Conservation (phyloP, 2,113 vertebrate species). For the Kobus ellipsiprymnus region DNA sequence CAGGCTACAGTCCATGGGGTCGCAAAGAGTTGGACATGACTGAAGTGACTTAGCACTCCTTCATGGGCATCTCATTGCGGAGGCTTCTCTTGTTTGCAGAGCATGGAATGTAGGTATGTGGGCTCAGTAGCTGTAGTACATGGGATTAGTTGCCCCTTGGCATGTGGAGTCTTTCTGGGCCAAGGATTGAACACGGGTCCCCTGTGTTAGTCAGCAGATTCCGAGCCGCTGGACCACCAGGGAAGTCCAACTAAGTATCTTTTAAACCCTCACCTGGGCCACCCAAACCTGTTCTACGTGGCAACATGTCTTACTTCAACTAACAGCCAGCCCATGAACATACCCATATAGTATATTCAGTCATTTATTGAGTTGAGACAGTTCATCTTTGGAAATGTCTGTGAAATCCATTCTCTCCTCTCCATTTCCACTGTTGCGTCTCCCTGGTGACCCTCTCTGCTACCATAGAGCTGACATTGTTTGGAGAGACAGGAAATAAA, state of each 20-base stretch:
- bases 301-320: not conserved
- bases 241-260: not conserved
- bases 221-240: not conserved
- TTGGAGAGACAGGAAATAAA: not conserved
- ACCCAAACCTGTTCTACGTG: not conserved
- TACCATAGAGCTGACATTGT: not conserved
- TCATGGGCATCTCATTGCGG: not conserved
- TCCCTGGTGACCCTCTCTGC: not conserved
- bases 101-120: not conserved
- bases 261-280: not conserved
- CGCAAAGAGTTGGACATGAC: not conserved
- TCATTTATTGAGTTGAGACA: not conserved
- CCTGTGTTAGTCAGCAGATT: not conserved
- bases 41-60: not conserved
- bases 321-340: not conserved
- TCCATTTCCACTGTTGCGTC: not conserved
- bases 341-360: not conserved
- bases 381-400: not conserved
- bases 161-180: not conserved
- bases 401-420: not conserved
- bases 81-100: not conserved
- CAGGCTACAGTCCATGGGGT: not conserved
- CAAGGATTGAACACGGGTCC: not conserved
- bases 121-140: not conserved
- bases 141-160: not conserved